These are phyloP conservation scores for Bombus pascuorum DNA, from an alignment of 1,140 invertebrate genomes.

Conservation along the genomic window DNA sequence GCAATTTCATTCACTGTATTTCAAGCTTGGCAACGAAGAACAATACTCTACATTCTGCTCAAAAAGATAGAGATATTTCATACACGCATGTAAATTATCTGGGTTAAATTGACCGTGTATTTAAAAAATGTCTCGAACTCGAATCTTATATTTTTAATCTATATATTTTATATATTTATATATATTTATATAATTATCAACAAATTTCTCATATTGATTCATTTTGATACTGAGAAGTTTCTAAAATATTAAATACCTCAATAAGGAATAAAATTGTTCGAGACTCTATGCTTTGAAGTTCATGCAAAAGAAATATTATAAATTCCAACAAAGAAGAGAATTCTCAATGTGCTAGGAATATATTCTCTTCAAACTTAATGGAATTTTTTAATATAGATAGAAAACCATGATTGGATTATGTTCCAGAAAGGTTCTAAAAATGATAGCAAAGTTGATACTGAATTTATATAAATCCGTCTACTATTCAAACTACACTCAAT, in stretches of 20 bases:
- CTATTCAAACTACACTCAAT: fast-evolving
- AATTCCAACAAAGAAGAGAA: too few species aligned
- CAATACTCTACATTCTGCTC: background rate
- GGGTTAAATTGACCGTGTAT: background rate
- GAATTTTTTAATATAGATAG: too few species aligned
- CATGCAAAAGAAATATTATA: too few species aligned
- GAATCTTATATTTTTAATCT: background rate
- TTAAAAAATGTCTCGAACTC: background rate
- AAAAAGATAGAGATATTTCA: background rate
- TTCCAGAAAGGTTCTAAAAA: too few species aligned
- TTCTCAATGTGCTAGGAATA: too few species aligned
- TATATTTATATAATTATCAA: background rate
- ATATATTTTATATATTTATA: too few species aligned
- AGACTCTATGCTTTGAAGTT: background rate
- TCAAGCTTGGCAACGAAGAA: background rate
- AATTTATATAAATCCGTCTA: too few species aligned
- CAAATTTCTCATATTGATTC: too few species aligned
- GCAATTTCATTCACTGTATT: constrained; percentile 21
- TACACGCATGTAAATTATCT: background rate
- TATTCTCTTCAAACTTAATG: too few species aligned
- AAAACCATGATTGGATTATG: too few species aligned
- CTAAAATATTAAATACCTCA: background rate
- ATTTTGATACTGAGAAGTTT: background rate
- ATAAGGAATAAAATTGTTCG: background rate
- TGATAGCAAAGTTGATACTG: too few species aligned